These are phyloP conservation scores for Erythrocebus patas DNA, from an alignment of 2,113 vertebrate species.

Conservation along the genomic window DNA sequence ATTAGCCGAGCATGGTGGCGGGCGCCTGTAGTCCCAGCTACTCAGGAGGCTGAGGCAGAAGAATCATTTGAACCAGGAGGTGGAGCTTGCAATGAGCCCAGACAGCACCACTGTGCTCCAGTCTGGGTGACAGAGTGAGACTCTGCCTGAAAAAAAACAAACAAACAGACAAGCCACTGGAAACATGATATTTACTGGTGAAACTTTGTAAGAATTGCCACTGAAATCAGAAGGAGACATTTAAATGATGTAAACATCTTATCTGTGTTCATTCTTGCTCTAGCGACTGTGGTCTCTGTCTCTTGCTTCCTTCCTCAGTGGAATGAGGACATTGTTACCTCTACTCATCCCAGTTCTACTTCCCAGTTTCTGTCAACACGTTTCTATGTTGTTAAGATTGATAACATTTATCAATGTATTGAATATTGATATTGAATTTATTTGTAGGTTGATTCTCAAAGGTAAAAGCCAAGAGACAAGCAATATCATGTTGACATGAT, in stretches of 20 bases:
- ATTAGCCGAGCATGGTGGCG: too few species aligned
- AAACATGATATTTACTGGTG: not conserved
- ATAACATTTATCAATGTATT: not conserved
- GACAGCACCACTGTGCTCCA: too few species aligned
- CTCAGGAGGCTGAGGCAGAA: too few species aligned
- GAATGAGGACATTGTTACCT: not conserved
- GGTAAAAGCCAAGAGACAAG: not conserved
- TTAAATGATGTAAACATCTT: not conserved
- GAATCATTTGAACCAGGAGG: too few species aligned
- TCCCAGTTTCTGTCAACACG: not conserved
- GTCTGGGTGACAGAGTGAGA: too few species aligned
- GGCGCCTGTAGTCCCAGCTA: too few species aligned
- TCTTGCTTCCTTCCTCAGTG: not conserved
- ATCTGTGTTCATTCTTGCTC: not conserved
- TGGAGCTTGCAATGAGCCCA: too few species aligned
- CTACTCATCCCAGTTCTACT: not conserved
- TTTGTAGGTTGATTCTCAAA: not conserved
- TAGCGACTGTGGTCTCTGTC: not conserved
- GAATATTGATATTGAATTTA: not conserved
- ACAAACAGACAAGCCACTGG: not conserved
- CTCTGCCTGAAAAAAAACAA: too few species aligned
- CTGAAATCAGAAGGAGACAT: not conserved
- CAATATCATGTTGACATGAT: too few species aligned
- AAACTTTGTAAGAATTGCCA: not conserved
- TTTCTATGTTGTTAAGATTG: not conserved